A percentile compares a stretch with the other conserved stretches of the same genome.
phyloP scores from a whole-genome alignment of 2,888 invertebrate genomes.

The Cryptus armator region DNA sequence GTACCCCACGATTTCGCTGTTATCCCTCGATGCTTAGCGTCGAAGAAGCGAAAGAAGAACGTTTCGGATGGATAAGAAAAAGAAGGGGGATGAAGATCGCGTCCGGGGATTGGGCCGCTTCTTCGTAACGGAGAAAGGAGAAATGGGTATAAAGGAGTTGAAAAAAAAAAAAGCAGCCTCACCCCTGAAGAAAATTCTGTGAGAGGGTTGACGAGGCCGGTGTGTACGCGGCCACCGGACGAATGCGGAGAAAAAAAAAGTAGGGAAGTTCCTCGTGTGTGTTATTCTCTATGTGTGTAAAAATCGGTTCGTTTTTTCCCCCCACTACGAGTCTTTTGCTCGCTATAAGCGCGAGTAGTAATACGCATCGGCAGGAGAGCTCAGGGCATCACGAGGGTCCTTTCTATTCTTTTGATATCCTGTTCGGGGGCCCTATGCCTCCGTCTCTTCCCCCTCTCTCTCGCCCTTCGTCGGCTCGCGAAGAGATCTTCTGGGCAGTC shows the following conservation, averaged over 20 bases:
- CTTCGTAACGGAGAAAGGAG: conserved; percentile 66
- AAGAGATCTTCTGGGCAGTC: conserved; percentile 76
- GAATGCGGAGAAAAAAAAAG: conserved; percentile 48
- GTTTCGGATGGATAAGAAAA: conserved; percentile 18
- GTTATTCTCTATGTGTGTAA: conserved; percentile 71
- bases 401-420: conserved; percentile 85
- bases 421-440: conserved; percentile 78
- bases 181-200: conserved; percentile 72
- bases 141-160: conserved; percentile 51
- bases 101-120: conserved; percentile 28
- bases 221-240: conserved; percentile 54
- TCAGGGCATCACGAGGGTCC: conserved; percentile 75
- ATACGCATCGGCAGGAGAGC: conserved; percentile 21
- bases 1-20: conserved; percentile 58
- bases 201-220: conserved; percentile 74
- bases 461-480: conserved; percentile 38
- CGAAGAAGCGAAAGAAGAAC: conserved; percentile 46
- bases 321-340: conserved; percentile 64
- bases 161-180: conserved; percentile 67
- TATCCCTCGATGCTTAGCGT: conserved; percentile 17
- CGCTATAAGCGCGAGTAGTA: conserved; percentile 11
- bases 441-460: conserved; percentile 69
- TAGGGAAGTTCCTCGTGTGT: conserved; percentile 53
- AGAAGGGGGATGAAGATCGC: conserved; percentile 62
- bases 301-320: conserved; percentile 78